Conservation (phyloP, 2,888 invertebrate species). For the Drosophila recens region DNA sequence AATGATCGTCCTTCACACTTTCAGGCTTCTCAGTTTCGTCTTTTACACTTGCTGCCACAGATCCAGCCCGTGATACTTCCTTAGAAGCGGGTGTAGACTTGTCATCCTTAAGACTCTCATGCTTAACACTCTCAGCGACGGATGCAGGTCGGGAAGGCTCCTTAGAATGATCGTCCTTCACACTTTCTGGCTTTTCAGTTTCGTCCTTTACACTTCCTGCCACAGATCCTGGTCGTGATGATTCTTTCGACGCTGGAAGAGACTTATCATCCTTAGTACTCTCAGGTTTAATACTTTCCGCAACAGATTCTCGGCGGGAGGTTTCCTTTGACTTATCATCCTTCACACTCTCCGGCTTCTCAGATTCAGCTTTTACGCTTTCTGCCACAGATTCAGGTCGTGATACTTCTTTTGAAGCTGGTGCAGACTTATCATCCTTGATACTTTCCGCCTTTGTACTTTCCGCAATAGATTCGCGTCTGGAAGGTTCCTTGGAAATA, state of each 20-base stretch:
- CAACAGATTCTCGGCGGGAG: conserved; percentile 20
- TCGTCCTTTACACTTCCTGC: conserved; percentile 3
- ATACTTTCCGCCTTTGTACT: too few relatives aligned
- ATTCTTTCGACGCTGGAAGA: conserved; percentile 22
- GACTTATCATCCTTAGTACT: conserved; percentile 41
- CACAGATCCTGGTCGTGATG: conserved; percentile 12
- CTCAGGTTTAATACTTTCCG: conserved; percentile 24
- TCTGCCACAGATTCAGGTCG: conserved; percentile 19
- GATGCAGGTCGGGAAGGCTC: neutral
- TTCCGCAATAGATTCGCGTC: conserved; percentile 30
- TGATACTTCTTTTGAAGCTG: too few relatives aligned
- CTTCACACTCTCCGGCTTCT: conserved; percentile 1
- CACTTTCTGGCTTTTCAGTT: neutral
- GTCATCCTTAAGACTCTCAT: conserved; percentile 33
- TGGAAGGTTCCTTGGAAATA: neutral
- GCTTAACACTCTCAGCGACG: conserved; percentile 37
- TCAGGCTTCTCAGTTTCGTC: conserved; percentile 29
- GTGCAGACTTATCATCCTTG: too few relatives aligned
- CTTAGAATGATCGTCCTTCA: conserved; percentile 13
- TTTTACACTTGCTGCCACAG: conserved; percentile 29
- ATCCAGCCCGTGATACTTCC: conserved; percentile 28
- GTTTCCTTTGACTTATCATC: neutral
- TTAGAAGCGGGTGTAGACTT: conserved; percentile 42
- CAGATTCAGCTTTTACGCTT: conserved; percentile 18
- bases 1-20: conserved; percentile 28